Evolutionary conservation across 2,113 vertebrate genomes (phyloP).

Genomic region (Physeter macrocephalus): DNA sequence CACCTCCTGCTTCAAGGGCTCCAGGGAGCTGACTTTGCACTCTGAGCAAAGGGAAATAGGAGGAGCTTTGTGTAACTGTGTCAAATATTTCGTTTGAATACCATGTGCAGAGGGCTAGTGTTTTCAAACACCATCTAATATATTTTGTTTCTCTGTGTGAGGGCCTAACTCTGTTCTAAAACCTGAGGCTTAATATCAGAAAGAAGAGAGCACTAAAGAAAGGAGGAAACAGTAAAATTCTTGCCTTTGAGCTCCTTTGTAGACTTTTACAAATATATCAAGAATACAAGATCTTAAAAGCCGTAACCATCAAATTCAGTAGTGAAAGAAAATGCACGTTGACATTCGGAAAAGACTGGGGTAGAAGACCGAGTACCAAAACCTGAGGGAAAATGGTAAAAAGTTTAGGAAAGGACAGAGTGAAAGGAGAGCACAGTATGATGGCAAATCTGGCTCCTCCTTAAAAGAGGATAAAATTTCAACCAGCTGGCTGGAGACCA

Average conservation of each 20-base stretch:
- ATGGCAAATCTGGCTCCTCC: not conserved
- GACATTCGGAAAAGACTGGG: conserved; percentile 15
- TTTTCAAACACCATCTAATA: not conserved
- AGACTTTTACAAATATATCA: conserved; percentile 21
- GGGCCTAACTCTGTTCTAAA: not conserved
- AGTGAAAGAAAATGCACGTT: conserved; percentile 18
- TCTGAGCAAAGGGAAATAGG: not conserved
- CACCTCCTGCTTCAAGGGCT: not conserved
- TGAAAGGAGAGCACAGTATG: not conserved
- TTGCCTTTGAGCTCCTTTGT: not conserved
- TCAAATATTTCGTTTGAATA: not conserved
- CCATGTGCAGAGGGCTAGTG: not conserved
- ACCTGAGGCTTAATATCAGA: not conserved
- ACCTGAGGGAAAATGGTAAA: not conserved
- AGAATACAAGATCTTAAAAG: conserved; percentile 37
- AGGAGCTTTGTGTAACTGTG: not conserved
- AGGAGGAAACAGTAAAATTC: not conserved
- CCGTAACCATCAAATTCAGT: not conserved
- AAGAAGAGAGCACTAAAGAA: not conserved
- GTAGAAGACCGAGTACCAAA: conserved; percentile 11
- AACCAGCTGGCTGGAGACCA: not conserved
- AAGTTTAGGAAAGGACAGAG: not conserved
- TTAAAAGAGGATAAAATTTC: not conserved
- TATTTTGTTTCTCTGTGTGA: conserved; percentile 32
- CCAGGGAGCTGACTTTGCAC: not conserved